Base-by-base conservation (phyloP, 2,113 vertebrate species). In the Protobothrops flavoviridis region DNA sequence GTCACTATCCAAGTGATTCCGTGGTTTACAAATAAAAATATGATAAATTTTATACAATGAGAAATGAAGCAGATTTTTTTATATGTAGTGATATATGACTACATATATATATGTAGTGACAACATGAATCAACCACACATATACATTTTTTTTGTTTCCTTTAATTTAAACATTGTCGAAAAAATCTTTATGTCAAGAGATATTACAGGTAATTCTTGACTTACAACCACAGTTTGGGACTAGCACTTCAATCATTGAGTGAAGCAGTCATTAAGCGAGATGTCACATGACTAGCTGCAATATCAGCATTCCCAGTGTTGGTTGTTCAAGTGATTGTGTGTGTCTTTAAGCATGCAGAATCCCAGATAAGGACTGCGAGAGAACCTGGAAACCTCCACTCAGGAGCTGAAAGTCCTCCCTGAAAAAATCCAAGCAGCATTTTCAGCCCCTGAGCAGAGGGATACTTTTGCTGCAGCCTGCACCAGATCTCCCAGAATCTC, bases 1-100 rank as follows among this genome's bases (percentile, higher is more conserved):
- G 59, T 61, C 61, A 64, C 26, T 64, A 64, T 64, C 61, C 61
- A 64, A 29, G 61, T 29, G 24, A 64, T 29, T 64, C 10, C 26
- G 3, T 64, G 10, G 61, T 64, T 64, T 64, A 64, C 61, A 64
- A 29, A 64, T 64, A 64, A 64, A 50, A 64, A 64, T 64, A 64
- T 29, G 26, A 64, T 29, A 29, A 64, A 29, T 12, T 64, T 61
- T 93, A 69, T 81, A 90, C 91, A 94, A 93, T 69, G 4, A 74
- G 29, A 33, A 33, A 74, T 33, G 13, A 74, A 74, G 15, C 64
- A 33, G n/a, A 33, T 33, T 5, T 74, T 69, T 33, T 74, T 48
- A n/a, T 69, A n/a, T 69, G 26, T 69, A 64, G 26, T 64, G 12
- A 69, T 33, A 17, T 39, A 1, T 39, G 39, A 39, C 39, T 39